These are phyloP conservation scores for Microtus californicus DNA, from an alignment of 2,797 vertebrate species.

Conservation along the genomic window DNA sequence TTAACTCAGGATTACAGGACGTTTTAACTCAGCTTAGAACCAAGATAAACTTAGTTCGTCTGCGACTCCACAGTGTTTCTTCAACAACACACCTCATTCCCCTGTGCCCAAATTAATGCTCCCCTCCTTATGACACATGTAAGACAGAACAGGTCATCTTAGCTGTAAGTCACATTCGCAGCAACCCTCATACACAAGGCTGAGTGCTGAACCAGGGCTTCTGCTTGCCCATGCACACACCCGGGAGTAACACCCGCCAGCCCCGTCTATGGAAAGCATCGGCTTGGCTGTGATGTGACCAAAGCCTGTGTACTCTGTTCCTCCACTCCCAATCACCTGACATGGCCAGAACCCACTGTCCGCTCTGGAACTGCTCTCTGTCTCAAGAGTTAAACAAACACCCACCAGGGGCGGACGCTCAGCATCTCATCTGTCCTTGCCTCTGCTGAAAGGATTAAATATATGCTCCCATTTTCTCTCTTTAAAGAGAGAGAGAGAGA, in stretches of 20 bases:
- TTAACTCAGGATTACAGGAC: background rate
- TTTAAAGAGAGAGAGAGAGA: background rate
- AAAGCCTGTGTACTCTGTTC: background rate
- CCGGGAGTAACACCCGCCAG: background rate
- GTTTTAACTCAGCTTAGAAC: constrained; percentile 24
- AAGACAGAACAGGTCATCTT: background rate
- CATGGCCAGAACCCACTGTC: constrained; percentile 27
- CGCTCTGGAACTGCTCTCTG: background rate
- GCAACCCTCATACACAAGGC: background rate
- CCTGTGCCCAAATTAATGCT: background rate
- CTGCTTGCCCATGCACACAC: background rate
- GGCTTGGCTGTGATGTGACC: background rate
- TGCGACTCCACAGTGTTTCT: background rate
- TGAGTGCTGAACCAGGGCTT: background rate
- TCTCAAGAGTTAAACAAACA: background rate
- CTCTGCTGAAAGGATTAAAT: constrained; percentile 12
- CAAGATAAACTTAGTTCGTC: background rate
- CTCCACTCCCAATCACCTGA: background rate
- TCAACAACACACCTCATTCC: background rate
- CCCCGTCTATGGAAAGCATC: background rate
- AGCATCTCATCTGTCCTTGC: background rate
- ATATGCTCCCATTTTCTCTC: background rate
- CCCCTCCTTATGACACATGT: background rate
- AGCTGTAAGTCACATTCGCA: background rate
- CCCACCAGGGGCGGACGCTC: background rate